A percentile compares a stretch with the other conserved stretches of the same genome.
Conservation (phyloP, 2,888 invertebrate species). For the Villa cingulata region DNA sequence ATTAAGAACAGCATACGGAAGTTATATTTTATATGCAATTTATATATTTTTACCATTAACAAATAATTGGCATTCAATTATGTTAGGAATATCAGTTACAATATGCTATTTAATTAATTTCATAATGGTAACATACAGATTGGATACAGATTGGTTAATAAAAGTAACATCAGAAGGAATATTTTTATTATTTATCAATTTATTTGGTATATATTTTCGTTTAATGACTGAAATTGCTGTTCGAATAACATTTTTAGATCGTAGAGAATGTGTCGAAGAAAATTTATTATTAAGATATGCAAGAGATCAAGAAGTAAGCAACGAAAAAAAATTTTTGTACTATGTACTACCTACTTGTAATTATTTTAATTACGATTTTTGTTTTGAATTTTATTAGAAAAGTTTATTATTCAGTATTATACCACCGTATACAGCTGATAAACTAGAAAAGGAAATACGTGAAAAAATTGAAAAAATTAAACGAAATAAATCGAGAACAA, state of each 20-base stretch:
- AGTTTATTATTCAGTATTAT: slow-evolving; percentile 73
- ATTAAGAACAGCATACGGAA: slow-evolving; percentile 55
- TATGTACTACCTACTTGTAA: neutral
- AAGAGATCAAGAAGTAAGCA: slow-evolving; percentile 57
- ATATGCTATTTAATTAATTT: slow-evolving; percentile 48
- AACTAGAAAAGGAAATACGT: slow-evolving; percentile 44
- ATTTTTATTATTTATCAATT: slow-evolving; percentile 60
- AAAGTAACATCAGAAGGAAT: slow-evolving; percentile 50
- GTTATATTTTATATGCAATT: slow-evolving; percentile 59
- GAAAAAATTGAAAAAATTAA: slow-evolving; percentile 43
- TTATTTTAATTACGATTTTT: neutral
- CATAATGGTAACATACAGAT: slow-evolving; percentile 42
- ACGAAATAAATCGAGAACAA: slow-evolving; percentile 19
- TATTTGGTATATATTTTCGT: slow-evolving; percentile 76
- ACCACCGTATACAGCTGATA: slow-evolving; percentile 66
- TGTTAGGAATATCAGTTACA: slow-evolving; percentile 56
- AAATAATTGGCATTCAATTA: slow-evolving; percentile 53
- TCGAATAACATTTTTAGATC: slow-evolving; percentile 72
- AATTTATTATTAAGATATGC: slow-evolving; percentile 69
- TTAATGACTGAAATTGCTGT: slow-evolving; percentile 80
- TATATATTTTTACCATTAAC: slow-evolving; percentile 75
- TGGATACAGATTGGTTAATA: slow-evolving; percentile 29
- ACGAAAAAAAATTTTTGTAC: neutral
- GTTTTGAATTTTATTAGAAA: slow-evolving; percentile 43
- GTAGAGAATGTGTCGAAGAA: slow-evolving; percentile 73